Evolutionary conservation across 2,113 vertebrate genomes (phyloP).

Genomic region (Leptobrachium leishanense): DNA sequence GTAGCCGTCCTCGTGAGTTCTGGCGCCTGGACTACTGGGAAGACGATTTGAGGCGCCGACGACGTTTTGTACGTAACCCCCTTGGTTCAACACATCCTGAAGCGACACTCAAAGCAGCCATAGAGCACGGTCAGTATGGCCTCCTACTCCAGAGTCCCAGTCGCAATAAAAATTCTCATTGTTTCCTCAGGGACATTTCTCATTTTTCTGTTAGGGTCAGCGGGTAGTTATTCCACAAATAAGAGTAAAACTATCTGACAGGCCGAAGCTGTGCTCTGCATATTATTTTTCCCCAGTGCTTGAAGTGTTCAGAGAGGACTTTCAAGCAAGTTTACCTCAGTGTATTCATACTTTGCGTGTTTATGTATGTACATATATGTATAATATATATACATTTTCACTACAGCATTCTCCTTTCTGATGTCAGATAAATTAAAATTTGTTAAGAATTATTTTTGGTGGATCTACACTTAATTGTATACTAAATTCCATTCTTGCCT

Average conservation of each 20-base stretch:
- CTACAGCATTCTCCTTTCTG: too few relatives aligned
- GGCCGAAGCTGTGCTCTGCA: not conserved
- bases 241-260: not conserved
- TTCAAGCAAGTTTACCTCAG: too few relatives aligned
- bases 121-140: conserved; percentile 89
- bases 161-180: not conserved
- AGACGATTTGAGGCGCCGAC: conserved; percentile 98
- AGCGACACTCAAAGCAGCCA: conserved; percentile 88
- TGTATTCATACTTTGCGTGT: too few relatives aligned
- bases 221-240: not conserved
- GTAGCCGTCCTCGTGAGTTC: conserved; percentile 95
- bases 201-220: not conserved
- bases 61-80: conserved; percentile 95
- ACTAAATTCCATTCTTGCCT: too few relatives aligned
- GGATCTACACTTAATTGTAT: too few relatives aligned
- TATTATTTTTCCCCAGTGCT: too few relatives aligned
- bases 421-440: too few relatives aligned
- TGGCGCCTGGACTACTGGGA: conserved; percentile 99
- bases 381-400: too few relatives aligned
- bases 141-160: not conserved
- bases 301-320: too few relatives aligned
- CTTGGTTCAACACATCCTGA: conserved; percentile 95
- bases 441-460: too few relatives aligned
- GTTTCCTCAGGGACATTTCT: not conserved
- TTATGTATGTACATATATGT: too few relatives aligned